phyloP scores from a whole-genome alignment of 2,797 vertebrate genomes.

The Diceros bicornis region DNA sequence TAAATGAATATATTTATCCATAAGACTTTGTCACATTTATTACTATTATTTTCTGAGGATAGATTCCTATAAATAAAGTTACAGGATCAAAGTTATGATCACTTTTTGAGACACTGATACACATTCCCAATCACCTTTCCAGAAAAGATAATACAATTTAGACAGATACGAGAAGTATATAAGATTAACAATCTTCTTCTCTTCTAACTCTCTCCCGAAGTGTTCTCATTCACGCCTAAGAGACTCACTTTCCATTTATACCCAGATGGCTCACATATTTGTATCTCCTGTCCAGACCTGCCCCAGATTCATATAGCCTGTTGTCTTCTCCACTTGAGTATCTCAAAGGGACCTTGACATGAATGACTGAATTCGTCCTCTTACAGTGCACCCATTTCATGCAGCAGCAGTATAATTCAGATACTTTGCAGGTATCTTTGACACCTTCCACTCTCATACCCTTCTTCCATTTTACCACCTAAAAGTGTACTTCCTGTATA shows the following conservation, averaged over 20 bases:
- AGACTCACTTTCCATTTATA: neutral
- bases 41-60: slow-evolving; percentile 21
- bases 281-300: neutral
- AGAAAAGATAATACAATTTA: neutral
- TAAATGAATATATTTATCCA: neutral
- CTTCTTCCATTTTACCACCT: neutral
- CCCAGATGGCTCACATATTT: neutral
- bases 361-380: neutral
- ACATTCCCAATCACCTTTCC: neutral
- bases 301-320: too few relatives aligned
- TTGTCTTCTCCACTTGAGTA: neutral
- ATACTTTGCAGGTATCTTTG: neutral
- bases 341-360: neutral
- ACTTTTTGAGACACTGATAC: slow-evolving; percentile 27
- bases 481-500: neutral
- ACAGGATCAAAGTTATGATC: neutral
- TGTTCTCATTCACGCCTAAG: neutral
- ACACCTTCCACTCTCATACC: neutral
- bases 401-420: neutral
- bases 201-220: neutral
- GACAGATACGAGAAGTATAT: neutral
- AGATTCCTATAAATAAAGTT: neutral
- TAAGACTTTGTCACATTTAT: neutral
- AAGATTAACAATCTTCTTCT: neutral
- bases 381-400: neutral